Conservation (phyloP, 2,113 vertebrate species). For the Ia io region DNA sequence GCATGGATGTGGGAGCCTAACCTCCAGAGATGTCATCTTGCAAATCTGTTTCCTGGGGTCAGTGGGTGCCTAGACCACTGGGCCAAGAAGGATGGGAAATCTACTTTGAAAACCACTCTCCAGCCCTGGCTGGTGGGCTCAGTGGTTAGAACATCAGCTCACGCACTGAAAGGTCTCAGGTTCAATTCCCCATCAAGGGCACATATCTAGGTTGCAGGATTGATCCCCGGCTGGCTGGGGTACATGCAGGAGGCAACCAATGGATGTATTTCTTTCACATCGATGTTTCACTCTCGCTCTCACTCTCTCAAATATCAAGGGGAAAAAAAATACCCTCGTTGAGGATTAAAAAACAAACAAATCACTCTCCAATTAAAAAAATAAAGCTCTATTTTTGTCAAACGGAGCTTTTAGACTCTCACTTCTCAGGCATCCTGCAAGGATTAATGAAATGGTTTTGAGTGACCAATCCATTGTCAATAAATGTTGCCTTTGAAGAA, state of each 20-base stretch:
- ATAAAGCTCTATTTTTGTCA: background rate
- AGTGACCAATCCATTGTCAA: background rate
- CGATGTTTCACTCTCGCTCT: too few species aligned
- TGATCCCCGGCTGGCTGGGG: too few species aligned
- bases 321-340: too few species aligned
- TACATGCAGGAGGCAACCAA: too few species aligned
- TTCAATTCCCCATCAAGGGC: too few species aligned
- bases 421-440: background rate
- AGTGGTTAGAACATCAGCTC: too few species aligned
- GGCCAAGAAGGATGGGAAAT: background rate
- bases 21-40: background rate
- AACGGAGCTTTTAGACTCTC: background rate
- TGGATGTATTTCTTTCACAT: too few species aligned
- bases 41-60: background rate
- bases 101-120: background rate
- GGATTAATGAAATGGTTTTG: background rate
- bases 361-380: background rate
- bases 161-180: too few species aligned
- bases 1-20: background rate
- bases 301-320: too few species aligned
- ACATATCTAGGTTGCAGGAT: too few species aligned
- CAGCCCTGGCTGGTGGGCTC: background rate
- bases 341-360: background rate
- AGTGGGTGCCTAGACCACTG: background rate
- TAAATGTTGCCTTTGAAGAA: background rate